Evolutionary conservation across 2,888 invertebrate species (phyloP).

Genomic region (Macrophya annulata): DNA sequence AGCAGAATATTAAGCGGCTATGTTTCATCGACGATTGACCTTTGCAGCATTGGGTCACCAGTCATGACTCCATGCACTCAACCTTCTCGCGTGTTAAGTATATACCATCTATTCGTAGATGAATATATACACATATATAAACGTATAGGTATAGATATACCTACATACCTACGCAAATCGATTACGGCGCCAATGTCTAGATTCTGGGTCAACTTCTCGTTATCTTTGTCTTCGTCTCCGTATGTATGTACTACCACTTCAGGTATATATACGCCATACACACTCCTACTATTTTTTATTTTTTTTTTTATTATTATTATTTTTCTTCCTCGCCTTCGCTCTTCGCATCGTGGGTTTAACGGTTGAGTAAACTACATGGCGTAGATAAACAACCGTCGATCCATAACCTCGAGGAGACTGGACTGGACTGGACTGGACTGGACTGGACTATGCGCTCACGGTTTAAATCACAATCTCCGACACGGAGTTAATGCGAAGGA

Average conservation of each 20-base stretch:
- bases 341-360: conserved; percentile 13
- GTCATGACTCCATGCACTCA: not conserved
- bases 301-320: not conserved
- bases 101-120: not conserved
- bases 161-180: not conserved
- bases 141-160: too few relatives aligned
- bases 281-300: too few relatives aligned
- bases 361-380: conserved; percentile 35
- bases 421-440: not conserved
- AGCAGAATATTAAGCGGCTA: not conserved
- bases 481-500: not conserved
- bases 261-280: not conserved
- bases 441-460: conserved; percentile 12
- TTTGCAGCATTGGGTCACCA: conserved; percentile 1
- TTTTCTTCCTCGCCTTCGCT: not conserved
- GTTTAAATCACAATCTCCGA: conserved; percentile 35
- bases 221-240: not conserved
- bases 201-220: conserved; percentile 27
- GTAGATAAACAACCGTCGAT: conserved; percentile 37
- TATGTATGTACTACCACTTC: too few relatives aligned
- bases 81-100: not conserved
- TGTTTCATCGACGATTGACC: not conserved
- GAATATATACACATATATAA: not conserved
- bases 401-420: conserved; percentile 35
- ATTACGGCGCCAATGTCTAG: conserved; percentile 4